Evolutionary conservation across 2,888 invertebrate genomes (phyloP), one percentile per base, ranked within the genome.

Genomic region (Agriopis aurantiaria): DNA sequence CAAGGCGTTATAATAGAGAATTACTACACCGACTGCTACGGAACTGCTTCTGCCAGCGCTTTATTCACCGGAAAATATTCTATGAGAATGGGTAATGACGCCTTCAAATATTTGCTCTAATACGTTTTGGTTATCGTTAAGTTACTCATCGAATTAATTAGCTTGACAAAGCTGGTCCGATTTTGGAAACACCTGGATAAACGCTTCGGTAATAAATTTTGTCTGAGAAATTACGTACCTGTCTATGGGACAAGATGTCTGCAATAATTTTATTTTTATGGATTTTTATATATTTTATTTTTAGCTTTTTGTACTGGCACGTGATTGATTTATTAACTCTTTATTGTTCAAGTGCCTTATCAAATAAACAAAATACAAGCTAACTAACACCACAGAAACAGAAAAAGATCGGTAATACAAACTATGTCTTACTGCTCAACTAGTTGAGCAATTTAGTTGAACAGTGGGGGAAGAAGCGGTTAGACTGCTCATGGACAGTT

Each of bases 21-120:
- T 79, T 97, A 97, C 83, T 98, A 98, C 85, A 96, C 96, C 0
- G 96, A 97, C 72, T 96, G 97, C 0, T 95, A 96, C 45, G 97
- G 98, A 80, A 97, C 97, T 0, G 96, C 98, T 0, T 96, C 97
- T 0, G 95, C 97, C 73, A 95, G 96, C 8, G 96, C 98, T 0
- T 92, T 98, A 40, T 92, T 97, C 68, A 97, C 98, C 0, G 98
- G 98, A 62, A 96, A 96, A 90, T 97, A 98, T 92, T 97, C 98
- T 0, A 96, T 97, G 82, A 96, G 96, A 84, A 95, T 96, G 74
- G 97, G 97, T 96, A 92, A 86, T 48, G 0, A 12, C 48, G 17
- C 45, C 10, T 8, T 49, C 49, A 49, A 51, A 60, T 60, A 60
- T 60, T 60, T 49, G 14, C 40, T 51, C 49, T 41, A 40, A 14